Evolutionary conservation across 2,888 invertebrate species (phyloP).

Genomic region (Melanophora roralis): DNA sequence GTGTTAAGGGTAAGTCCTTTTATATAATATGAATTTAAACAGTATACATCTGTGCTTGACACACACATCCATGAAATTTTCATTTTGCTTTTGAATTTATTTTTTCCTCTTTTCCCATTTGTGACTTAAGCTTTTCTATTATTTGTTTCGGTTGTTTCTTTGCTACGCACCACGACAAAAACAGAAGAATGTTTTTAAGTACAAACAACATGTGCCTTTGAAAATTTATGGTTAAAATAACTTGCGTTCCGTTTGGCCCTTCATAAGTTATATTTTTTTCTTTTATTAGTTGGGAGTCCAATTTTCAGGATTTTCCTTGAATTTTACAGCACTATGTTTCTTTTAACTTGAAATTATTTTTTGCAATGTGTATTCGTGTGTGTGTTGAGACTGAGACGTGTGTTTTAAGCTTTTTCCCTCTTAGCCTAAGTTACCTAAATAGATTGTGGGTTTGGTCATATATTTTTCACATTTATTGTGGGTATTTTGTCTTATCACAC

Average conservation of each 20-base stretch:
- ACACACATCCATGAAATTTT: slow-evolving; percentile 35
- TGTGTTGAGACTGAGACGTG: background rate
- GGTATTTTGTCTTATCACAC: slow-evolving; percentile 75
- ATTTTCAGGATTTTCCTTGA: slow-evolving; percentile 21
- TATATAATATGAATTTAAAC: background rate
- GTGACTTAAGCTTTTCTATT: slow-evolving; percentile 43
- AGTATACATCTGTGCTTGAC: slow-evolving; percentile 49
- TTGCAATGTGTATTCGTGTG: slow-evolving; percentile 4
- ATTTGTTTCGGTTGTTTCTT: background rate
- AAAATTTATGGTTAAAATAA: slow-evolving; percentile 52
- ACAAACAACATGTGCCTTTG: slow-evolving; percentile 49
- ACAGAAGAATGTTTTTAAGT: slow-evolving; percentile 30
- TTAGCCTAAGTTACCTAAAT: slow-evolving; percentile 33
- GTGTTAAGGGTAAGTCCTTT: background rate
- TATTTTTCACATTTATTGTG: slow-evolving; percentile 75
- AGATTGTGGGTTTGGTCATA: slow-evolving; percentile 67
- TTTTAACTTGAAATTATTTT: slow-evolving; percentile 47
- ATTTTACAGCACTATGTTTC: slow-evolving; percentile 27
- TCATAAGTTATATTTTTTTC: slow-evolving; percentile 44
- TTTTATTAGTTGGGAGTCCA: background rate
- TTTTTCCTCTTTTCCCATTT: slow-evolving; percentile 28
- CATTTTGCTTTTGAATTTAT: slow-evolving; percentile 10
- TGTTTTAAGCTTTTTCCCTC: slow-evolving; percentile 7
- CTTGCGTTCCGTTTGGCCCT: slow-evolving; percentile 50
- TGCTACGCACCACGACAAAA: slow-evolving; percentile 13